Base-by-base conservation (phyloP, 1,140 invertebrate species). In the Arion vulgaris region DNA sequence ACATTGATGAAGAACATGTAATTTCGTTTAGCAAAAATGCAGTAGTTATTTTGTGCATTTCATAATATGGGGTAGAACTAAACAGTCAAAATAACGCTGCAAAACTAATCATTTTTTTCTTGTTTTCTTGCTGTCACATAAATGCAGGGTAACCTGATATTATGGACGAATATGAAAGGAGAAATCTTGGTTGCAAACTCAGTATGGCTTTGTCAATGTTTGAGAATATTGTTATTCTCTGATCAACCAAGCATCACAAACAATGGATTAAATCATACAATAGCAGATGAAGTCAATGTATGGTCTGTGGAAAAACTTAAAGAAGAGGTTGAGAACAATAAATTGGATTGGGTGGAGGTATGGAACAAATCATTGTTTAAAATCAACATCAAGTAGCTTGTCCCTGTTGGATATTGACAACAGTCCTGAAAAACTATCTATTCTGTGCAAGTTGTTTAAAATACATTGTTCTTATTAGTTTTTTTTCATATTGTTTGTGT, bases 191-290 rank as follows among this genome's bases (percentile, higher is more conserved):
- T 78, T 11, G 49, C 51, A 41, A 78, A 78, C 28, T 34, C 51
- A 32, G 19, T 1, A 0, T 78, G 76, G 76, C 53, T 78, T 13
- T 78, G 51, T 78, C 36, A 78, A 38, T 36, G 32, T 39, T n/a
- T 78, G 26, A 9, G 45, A 19, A 39, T 41, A 1, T n/a, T 75
- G 19, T 45, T 51, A 19, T 51, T 45, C 36, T 32, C 73, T 23
- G 32, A n/a, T 11, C 45, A 39, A 28, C 19, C 5, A n/a, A 34
- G 39, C 45, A 51, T 49, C 7, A 2, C 28, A 32, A 75, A 75
- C 32, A 75, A 75, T 75, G 73, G 73, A 75, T 32, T 75, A 17
- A n/a, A 75, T 28, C 45, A 75, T 51, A 75, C 73, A 39, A 75
- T 75, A 53, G 39, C 73, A 49, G 73, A 75, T 75, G 45, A 75